phyloP scores from a whole-genome alignment of 2,113 vertebrate genomes.

The Ancistrus triradiatus region DNA sequence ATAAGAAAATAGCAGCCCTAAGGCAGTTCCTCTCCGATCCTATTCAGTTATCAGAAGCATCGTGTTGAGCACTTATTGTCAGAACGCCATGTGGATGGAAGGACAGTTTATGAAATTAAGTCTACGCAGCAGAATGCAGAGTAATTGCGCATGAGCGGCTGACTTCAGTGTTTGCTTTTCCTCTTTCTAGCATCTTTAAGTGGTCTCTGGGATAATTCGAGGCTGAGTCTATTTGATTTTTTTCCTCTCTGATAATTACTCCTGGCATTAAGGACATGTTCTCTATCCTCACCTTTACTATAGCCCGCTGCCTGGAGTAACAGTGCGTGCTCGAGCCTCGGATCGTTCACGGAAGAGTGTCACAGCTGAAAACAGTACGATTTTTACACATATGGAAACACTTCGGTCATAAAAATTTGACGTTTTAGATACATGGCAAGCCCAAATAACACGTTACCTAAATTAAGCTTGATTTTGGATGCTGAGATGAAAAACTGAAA shows the following conservation, averaged over 20 bases:
- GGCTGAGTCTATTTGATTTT: slow-evolving; percentile 22
- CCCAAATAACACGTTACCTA: slow-evolving; percentile 10
- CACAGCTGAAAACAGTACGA: neutral
- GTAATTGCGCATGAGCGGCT: slow-evolving; percentile 48
- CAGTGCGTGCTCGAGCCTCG: neutral
- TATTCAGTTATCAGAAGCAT: slow-evolving; percentile 25
- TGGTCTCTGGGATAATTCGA: slow-evolving; percentile 6
- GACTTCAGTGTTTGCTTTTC: slow-evolving; percentile 39
- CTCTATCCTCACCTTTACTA: slow-evolving; percentile 26
- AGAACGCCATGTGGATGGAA: slow-evolving; percentile 57
- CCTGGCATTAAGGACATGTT: slow-evolving; percentile 9
- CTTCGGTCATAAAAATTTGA: neutral
- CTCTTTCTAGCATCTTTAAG: slow-evolving; percentile 12
- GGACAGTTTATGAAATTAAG: slow-evolving; percentile 69
- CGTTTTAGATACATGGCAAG: neutral
- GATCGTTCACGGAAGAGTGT: slow-evolving; percentile 2
- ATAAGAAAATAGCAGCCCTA: slow-evolving; percentile 30
- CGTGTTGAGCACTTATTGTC: slow-evolving; percentile 50
- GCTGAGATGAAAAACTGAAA: slow-evolving; percentile 61
- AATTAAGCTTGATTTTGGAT: slow-evolving; percentile 4
- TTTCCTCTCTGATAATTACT: slow-evolving; percentile 23
- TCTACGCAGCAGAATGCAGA: slow-evolving; percentile 62
- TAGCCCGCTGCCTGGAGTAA: slow-evolving; percentile 1
- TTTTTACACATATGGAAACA: neutral
- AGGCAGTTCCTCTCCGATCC: slow-evolving; percentile 44